phyloP scores from a whole-genome alignment of 1,140 invertebrate species.

The Telenomus remus region DNA sequence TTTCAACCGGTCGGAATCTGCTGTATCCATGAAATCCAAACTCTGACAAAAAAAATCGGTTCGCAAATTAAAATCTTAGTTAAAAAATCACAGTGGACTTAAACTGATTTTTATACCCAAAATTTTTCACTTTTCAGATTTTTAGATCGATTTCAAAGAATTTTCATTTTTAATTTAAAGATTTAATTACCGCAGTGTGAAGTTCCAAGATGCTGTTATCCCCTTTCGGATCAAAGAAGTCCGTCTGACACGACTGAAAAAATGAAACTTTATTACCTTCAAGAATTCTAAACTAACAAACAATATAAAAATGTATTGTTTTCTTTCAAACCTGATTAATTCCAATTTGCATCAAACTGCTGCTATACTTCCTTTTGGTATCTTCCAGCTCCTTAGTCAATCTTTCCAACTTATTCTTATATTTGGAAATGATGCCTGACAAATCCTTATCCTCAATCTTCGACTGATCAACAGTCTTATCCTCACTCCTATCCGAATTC shows the following conservation, averaged over 20 bases:
- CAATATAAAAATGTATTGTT: no score
- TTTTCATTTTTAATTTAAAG: no score
- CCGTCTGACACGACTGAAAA: slow-evolving; percentile 72
- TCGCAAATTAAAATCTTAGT: not conserved
- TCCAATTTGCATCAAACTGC: slow-evolving; percentile 27
- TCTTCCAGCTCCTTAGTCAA: slow-evolving; percentile 73
- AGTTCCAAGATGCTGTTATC: slow-evolving; percentile 44
- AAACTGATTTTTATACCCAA: no score
- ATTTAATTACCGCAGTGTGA: slow-evolving; percentile 28
- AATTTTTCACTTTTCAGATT: no score
- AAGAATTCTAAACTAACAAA: no score
- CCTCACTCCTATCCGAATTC: slow-evolving; percentile 30
- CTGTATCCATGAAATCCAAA: slow-evolving; percentile 28
- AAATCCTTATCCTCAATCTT: slow-evolving; percentile 12
- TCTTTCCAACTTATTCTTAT: slow-evolving; percentile 72
- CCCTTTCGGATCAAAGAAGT: slow-evolving; percentile 63
- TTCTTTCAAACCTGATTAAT: slow-evolving; percentile 62
- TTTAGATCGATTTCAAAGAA: no score
- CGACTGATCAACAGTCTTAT: slow-evolving; percentile 37
- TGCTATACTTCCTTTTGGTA: slow-evolving; percentile 68
- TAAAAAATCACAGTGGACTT: no score
- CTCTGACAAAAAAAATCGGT: slow-evolving; percentile 30
- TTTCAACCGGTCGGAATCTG: slow-evolving; percentile 34
- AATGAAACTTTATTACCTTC: slow-evolving; percentile 1
- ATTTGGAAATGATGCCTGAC: slow-evolving; percentile 39